A percentile compares a stretch with the other conserved stretches of the same genome.
These are phyloP conservation scores for Nebria salina DNA, from an alignment of 2,888 invertebrate genomes.

Conservation along the genomic window DNA sequence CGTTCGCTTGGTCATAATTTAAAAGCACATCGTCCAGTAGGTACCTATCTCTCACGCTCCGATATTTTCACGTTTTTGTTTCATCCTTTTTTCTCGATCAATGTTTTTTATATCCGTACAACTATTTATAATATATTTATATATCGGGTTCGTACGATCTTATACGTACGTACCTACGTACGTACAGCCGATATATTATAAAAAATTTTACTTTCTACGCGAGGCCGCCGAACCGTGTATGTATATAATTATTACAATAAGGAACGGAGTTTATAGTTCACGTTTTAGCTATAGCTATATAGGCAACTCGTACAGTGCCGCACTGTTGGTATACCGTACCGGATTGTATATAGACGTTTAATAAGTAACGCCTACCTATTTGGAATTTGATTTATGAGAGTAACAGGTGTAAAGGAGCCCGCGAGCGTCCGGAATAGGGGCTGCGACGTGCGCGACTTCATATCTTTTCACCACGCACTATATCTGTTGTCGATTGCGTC, in stretches of 20 bases:
- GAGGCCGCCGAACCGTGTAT: conserved; percentile 33
- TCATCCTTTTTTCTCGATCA: not conserved
- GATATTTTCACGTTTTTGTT: conserved; percentile 44
- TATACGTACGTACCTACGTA: not conserved
- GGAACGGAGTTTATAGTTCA: conserved; percentile 46
- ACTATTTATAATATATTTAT: conserved; percentile 47
- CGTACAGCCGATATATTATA: conserved; percentile 32
- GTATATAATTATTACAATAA: conserved; percentile 42
- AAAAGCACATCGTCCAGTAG: conserved; percentile 22
- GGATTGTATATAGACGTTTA: conserved; percentile 52
- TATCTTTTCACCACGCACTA: not conserved
- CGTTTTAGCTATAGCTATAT: not conserved
- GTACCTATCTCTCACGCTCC: conserved; percentile 43
- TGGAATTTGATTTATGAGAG: conserved; percentile 60
- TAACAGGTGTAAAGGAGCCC: conserved; percentile 46
- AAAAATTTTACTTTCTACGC: conserved; percentile 59
- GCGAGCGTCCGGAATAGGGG: conserved; percentile 43
- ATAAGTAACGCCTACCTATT: conserved; percentile 61
- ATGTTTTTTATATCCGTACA: conserved; percentile 40
- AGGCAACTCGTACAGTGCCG: conserved; percentile 4
- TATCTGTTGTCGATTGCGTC: not conserved
- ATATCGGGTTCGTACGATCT: conserved; percentile 42
- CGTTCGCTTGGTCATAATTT: conserved; percentile 20
- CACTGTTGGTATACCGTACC: conserved; percentile 26
- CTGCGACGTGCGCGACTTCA: conserved; percentile 22